Percentiles rank a stretch among this genome's conserved stretches.
Conservation (phyloP, 2,113 vertebrate species). For the Scytalopus superciliaris region DNA sequence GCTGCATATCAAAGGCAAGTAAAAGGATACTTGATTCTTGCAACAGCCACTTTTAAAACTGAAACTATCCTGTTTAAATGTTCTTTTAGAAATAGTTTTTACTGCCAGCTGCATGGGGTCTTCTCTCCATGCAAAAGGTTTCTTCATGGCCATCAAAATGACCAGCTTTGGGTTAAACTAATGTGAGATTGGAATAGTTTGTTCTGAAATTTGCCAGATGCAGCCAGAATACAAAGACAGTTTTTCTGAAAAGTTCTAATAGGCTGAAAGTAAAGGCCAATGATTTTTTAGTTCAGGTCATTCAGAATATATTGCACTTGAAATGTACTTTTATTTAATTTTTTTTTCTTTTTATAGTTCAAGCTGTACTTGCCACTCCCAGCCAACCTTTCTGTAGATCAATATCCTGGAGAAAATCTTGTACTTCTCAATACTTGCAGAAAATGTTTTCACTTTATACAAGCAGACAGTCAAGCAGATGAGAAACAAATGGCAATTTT, state of each 20-base stretch:
- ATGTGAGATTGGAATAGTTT: not conserved
- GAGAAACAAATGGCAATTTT: not conserved
- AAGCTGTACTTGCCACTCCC: not conserved
- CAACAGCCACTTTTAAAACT: not conserved
- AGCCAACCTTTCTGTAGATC: not conserved
- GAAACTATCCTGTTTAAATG: not conserved
- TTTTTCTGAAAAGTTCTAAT: not conserved
- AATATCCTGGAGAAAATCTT: not conserved
- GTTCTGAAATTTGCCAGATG: not conserved
- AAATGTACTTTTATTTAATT: not conserved
- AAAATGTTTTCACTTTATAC: not conserved
- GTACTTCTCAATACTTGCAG: not conserved
- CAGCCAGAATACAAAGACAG: not conserved
- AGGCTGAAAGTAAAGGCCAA: not conserved
- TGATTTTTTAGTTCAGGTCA: not conserved
- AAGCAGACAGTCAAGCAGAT: not conserved
- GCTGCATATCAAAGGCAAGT: not conserved
- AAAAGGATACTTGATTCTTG: not conserved
- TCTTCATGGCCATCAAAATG: not conserved
- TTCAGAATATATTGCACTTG: not conserved
- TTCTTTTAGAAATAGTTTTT: not conserved
- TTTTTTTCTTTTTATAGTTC: not conserved
- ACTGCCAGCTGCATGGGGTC: not conserved
- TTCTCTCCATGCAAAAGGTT: not conserved
- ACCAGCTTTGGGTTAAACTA: not conserved